Percentiles rank a stretch among this genome's conserved stretches.
Conservation (phyloP, 1,140 invertebrate species). For the Sminthurides bifidus region DNA sequence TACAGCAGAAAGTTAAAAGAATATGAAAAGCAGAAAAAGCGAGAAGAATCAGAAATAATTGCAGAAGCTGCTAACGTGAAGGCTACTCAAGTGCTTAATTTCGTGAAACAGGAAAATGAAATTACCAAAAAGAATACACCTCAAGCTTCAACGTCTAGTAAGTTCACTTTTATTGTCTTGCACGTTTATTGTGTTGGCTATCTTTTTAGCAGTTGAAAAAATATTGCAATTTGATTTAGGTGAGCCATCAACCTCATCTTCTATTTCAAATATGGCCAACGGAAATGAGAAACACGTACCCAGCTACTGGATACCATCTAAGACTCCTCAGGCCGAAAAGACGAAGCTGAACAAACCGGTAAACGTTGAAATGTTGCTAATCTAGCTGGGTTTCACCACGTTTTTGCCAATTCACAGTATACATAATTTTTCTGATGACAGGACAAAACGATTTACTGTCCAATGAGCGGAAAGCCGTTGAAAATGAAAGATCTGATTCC, state of each 20-base stretch:
- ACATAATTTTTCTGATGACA: constrained; percentile 33
- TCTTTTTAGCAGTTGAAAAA: background rate
- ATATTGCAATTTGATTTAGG: background rate
- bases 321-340: constrained; percentile 68
- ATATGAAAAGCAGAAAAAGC: constrained; percentile 75
- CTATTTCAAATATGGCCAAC: constrained; percentile 65
- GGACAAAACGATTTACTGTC: constrained; percentile 82
- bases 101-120: constrained; percentile 42
- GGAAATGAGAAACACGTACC: constrained; percentile 63
- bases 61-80: constrained; percentile 57
- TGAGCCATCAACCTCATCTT: too few species aligned
- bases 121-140: constrained; percentile 17
- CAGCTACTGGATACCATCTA: constrained; percentile 93
- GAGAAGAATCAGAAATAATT: constrained; percentile 48
- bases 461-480: constrained; percentile 77
- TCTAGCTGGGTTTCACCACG: background rate
- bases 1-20: constrained; percentile 80
- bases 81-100: constrained; percentile 56
- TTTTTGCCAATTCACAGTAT: background rate
- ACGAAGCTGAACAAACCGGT: constrained; percentile 67
- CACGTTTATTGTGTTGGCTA: background rate
- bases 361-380: constrained; percentile 30
- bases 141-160: background rate
- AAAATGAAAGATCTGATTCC: constrained; percentile 86
- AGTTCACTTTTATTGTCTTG: background rate